Percentiles rank a stretch among this genome's conserved stretches.
Evolutionary conservation across 2,113 vertebrate species (phyloP).

Genomic region (Guaruba guarouba): DNA sequence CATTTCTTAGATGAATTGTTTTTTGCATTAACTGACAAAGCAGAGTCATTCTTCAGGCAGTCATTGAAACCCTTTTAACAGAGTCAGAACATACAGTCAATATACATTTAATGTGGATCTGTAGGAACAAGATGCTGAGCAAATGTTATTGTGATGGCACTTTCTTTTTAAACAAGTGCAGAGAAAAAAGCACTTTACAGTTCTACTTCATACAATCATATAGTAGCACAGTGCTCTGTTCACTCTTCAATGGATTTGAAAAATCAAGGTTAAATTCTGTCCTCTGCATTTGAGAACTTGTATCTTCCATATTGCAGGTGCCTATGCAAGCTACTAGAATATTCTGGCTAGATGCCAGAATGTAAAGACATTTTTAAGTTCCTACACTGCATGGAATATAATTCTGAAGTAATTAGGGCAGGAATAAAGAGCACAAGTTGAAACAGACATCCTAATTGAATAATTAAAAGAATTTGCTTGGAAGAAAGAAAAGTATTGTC

Average conservation of each 20-base stretch:
- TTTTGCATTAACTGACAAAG: conserved; percentile 62
- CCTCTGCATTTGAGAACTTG: background rate
- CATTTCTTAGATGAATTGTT: conserved; percentile 68
- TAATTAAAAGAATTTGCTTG: background rate
- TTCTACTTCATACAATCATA: background rate
- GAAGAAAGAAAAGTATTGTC: background rate
- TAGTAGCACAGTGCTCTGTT: background rate
- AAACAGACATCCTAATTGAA: background rate
- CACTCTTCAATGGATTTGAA: background rate
- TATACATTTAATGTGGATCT: background rate
- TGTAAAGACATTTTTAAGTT: conserved; percentile 18
- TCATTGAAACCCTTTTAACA: conserved; percentile 33
- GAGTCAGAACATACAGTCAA: background rate
- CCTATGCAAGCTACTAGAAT: background rate
- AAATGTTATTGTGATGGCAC: background rate
- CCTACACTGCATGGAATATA: background rate
- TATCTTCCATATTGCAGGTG: background rate
- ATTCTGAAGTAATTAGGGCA: conserved; percentile 7
- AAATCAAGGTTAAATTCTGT: background rate
- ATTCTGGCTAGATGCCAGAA: background rate
- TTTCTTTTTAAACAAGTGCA: background rate
- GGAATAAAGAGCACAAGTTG: background rate
- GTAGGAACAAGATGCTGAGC: background rate
- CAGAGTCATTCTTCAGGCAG: conserved; percentile 36
- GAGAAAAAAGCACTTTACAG: background rate